Conservation (phyloP, 2,888 invertebrate genomes). For the Pristionchus entomophagus region DNA sequence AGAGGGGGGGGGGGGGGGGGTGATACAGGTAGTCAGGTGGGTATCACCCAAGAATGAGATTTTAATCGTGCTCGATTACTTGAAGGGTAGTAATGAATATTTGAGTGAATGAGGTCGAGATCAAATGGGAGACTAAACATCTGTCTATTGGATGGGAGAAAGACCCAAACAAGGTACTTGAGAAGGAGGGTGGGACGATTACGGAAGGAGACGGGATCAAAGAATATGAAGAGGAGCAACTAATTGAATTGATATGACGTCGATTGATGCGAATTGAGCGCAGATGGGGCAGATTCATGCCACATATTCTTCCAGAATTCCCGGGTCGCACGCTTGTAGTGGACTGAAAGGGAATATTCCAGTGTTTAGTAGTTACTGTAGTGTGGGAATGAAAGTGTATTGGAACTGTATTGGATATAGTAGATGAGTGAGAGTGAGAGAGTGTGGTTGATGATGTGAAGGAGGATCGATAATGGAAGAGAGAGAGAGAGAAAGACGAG, state of each 20-base stretch:
- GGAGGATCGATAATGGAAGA: not conserved
- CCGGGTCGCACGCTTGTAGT: not conserved
- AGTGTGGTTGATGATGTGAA: slow-evolving; percentile 1
- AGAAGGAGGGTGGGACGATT: slow-evolving; percentile 22
- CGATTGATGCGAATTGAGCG: not conserved
- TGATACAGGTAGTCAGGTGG: not conserved
- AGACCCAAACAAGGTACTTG: slow-evolving; percentile 38
- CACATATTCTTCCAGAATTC: not conserved
- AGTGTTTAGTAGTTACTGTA: not conserved
- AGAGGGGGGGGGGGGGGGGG: not conserved
- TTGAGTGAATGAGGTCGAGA: not conserved
- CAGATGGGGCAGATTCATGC: not conserved
- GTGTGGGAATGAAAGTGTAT: not conserved
- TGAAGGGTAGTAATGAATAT: not conserved
- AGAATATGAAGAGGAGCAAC: not conserved
- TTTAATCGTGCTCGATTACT: too few species aligned
- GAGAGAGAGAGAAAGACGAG: slow-evolving; percentile 4
- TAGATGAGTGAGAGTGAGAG: not conserved
- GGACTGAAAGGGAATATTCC: not conserved
- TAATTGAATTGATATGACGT: slow-evolving; percentile 29
- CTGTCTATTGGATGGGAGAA: slow-evolving; percentile 1
- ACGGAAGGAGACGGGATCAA: slow-evolving; percentile 1
- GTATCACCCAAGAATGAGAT: too few species aligned
- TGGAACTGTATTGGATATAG: not conserved
- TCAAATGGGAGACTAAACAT: not conserved